Base-by-base conservation (phyloP, 2,797 vertebrate species). In the Cuniculus paca region DNA sequence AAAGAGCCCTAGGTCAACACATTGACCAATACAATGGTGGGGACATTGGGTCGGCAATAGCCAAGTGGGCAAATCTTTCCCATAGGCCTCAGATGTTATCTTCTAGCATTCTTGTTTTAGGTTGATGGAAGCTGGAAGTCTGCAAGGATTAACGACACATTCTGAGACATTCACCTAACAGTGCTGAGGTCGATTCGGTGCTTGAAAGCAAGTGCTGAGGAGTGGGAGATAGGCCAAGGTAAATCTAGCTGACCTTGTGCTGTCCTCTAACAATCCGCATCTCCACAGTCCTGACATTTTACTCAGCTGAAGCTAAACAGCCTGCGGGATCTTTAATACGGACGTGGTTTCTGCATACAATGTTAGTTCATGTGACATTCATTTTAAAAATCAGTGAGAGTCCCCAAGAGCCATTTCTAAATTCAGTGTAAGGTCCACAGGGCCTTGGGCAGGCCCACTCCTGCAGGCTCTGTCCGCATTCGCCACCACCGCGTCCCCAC, bases 381-480 rank as follows among this genome's bases (percentile, higher is more conserved):
- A 22, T 78, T 54, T 52, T 65, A 50, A 2, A 36, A 19, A 70
- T 86, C 68, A 24, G 20, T 24, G 42, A 86, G 45, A 77, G 54
- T 10, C 22, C 34, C 34, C 70, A 14, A 48, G 50, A 36, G 36
- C 16, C 5, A 4, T 54, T 50, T 70, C 56, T 82, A 42, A 80
- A 74, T 34, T 61, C 72, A 74, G 10, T 2, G 28, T 3, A 7
- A 52, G 45, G 9, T n/a, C 20, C 48, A 20, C 9, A 2, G 31
- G 1, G 50, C 5, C 3, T 36, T 6, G 2, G 6, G 24, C 50
- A 26, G 2, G 4, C 22, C 36, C 31, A 1, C 6, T 28, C 8
- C 56, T n/a, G 20, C 26, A 5, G 11, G 34, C 48, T 45, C 36
- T 45, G 24, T 34, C 16, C 3, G 14, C 17, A 39, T 56, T 61